Conservation (phyloP, 2,113 vertebrate species). For the Butastur rufipennis region DNA sequence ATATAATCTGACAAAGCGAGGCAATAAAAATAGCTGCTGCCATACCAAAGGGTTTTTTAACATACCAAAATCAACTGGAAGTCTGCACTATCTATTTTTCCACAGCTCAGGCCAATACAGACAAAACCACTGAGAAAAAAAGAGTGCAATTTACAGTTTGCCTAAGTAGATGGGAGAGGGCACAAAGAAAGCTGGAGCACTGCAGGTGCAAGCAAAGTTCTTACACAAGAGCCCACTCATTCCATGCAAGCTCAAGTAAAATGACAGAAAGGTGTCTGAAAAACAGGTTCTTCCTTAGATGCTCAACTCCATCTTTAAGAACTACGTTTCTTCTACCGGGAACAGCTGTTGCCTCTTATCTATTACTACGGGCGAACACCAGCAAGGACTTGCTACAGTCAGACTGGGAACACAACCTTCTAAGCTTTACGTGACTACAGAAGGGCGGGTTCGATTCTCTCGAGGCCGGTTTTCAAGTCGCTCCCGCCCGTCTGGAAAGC, state of each 20-base stretch:
- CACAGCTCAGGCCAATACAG: not conserved
- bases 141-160: not conserved
- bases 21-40: not conserved
- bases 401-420: not conserved
- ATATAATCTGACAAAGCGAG: not conserved
- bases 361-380: not conserved
- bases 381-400: not conserved
- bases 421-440: not conserved
- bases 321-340: no score
- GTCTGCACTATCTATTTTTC: not conserved
- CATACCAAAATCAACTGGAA: not conserved
- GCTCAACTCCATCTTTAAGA: not conserved
- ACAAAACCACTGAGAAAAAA: not conserved
- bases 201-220: fast-evolving
- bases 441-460: fast-evolving
- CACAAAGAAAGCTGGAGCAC: not conserved
- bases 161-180: not conserved
- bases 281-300: not conserved
- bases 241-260: fast-evolving
- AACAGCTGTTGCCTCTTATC: not conserved
- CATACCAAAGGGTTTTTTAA: not conserved
- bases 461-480: not conserved
- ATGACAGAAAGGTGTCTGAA: not conserved
- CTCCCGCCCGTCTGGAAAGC: not conserved
- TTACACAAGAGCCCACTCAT: not conserved